phyloP scores from a whole-genome alignment of 2,113 vertebrate species.

The Lophochroa leadbeateri region DNA sequence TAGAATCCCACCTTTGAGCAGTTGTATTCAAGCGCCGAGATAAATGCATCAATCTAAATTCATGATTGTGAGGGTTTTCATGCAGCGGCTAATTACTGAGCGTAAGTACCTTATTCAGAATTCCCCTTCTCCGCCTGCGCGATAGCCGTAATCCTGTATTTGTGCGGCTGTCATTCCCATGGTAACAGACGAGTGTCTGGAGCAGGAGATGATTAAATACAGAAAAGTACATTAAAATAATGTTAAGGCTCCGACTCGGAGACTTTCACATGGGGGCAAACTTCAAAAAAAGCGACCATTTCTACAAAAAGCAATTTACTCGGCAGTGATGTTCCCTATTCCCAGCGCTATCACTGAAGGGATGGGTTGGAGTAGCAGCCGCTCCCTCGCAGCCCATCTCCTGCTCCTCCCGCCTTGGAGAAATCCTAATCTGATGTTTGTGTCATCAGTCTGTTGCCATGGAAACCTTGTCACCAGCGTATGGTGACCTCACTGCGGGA shows the following conservation, averaged over 20 bases:
- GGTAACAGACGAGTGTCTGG: constrained; percentile 79
- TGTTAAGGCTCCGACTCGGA: constrained; percentile 72
- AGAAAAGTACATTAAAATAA: constrained; percentile 77
- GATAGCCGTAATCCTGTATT: constrained; percentile 72
- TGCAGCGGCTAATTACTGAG: constrained; percentile 73
- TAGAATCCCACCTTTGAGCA: constrained; percentile 46
- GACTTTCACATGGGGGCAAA: constrained; percentile 69
- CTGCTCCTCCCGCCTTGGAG: constrained; percentile 63
- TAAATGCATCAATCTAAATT: constrained; percentile 70
- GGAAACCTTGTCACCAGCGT: constrained; percentile 65
- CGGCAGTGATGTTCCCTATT: constrained; percentile 59
- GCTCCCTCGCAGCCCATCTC: constrained; percentile 55
- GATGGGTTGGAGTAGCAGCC: constrained; percentile 64
- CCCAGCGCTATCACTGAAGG: constrained; percentile 63
- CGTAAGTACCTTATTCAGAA: constrained; percentile 73
- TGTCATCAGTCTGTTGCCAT: constrained; percentile 75
- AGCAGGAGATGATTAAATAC: constrained; percentile 76
- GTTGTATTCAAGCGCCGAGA: constrained; percentile 63
- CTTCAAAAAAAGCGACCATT: constrained; percentile 57
- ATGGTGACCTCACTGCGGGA: constrained; percentile 63
- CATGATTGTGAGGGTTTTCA: constrained; percentile 40
- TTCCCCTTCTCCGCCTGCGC: constrained; percentile 68
- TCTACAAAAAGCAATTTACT: constrained; percentile 68
- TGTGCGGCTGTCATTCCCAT: constrained; percentile 77
- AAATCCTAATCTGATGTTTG: constrained; percentile 65